Evolutionary conservation across 2,797 vertebrate species (phyloP).

Genomic region (Poecilia gillii): DNA sequence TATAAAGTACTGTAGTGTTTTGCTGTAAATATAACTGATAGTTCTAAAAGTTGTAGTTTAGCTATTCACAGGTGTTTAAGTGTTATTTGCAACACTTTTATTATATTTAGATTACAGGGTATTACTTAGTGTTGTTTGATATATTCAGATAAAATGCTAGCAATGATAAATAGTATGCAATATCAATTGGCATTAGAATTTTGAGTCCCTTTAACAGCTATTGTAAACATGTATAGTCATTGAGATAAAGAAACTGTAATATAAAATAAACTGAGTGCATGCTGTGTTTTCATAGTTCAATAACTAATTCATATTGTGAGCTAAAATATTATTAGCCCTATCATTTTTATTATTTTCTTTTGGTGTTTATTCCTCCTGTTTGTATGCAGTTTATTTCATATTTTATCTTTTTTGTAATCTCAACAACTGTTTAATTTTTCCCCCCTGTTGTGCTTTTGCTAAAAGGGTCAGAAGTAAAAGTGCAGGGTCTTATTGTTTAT

Average conservation of each 20-base stretch:
- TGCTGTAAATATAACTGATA: conserved; percentile 92
- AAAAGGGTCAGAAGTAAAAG: conserved; percentile 83
- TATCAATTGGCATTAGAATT: conserved; percentile 92
- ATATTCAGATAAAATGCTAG: conserved; percentile 89
- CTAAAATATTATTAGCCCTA: conserved; percentile 73
- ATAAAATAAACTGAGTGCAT: conserved; percentile 93
- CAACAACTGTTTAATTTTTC: background rate
- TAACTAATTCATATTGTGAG: conserved; percentile 74
- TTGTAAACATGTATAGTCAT: conserved; percentile 90
- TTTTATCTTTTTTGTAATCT: conserved; percentile 30
- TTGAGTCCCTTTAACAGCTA: conserved; percentile 99
- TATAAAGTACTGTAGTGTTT: conserved; percentile 89
- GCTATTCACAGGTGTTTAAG: conserved; percentile 59
- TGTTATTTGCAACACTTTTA: conserved; percentile 71
- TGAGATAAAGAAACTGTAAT: conserved; percentile 84
- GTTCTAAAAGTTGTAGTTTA: conserved; percentile 87
- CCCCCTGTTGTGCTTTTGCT: conserved; percentile 83
- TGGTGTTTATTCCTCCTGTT: conserved; percentile 59
- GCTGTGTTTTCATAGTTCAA: conserved; percentile 88
- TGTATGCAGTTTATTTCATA: conserved; percentile 31
- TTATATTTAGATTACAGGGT: conserved; percentile 48
- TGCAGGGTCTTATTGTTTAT: conserved; percentile 22
- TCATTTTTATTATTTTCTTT: conserved; percentile 60
- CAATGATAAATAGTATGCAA: conserved; percentile 94
- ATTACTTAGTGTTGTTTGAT: conserved; percentile 85